These are phyloP conservation scores for Eidolon helvum DNA, from an alignment of 2,113 vertebrate genomes.

Conservation along the genomic window DNA sequence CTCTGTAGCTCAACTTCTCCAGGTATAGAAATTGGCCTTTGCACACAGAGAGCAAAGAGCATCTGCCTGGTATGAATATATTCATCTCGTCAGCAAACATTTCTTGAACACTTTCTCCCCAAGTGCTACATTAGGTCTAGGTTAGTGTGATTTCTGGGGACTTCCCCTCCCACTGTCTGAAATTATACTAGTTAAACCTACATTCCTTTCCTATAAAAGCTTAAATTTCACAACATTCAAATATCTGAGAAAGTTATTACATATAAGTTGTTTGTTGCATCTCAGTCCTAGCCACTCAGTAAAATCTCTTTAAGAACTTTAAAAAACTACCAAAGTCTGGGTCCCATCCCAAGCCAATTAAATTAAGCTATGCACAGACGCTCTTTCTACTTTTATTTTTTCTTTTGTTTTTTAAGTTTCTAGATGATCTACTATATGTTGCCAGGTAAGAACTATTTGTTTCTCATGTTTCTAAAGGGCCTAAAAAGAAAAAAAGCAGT, in stretches of 20 bases:
- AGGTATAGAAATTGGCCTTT: background rate
- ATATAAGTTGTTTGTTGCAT: background rate
- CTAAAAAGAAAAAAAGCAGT: background rate
- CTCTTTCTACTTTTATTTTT: background rate
- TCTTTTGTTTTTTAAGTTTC: background rate
- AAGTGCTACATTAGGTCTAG: background rate
- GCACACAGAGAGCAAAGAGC: accelerated
- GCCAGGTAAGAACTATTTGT: background rate
- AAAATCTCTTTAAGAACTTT: background rate
- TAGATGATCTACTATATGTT: background rate
- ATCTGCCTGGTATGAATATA: background rate
- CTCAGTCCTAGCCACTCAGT: background rate
- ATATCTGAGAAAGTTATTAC: background rate
- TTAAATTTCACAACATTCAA: background rate
- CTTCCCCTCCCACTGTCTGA: background rate
- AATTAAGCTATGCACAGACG: background rate
- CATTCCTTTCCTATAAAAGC: background rate
- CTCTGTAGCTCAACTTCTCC: background rate
- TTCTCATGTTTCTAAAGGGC: background rate
- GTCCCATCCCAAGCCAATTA: background rate
- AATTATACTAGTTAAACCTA: background rate
- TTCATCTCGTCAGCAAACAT: background rate
- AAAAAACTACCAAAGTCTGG: background rate
- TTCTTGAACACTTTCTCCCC: background rate
- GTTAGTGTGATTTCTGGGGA: background rate